phyloP scores from a whole-genome alignment of 35 echinoderm and acorn worm genomes.

The Diadema setosum region DNA sequence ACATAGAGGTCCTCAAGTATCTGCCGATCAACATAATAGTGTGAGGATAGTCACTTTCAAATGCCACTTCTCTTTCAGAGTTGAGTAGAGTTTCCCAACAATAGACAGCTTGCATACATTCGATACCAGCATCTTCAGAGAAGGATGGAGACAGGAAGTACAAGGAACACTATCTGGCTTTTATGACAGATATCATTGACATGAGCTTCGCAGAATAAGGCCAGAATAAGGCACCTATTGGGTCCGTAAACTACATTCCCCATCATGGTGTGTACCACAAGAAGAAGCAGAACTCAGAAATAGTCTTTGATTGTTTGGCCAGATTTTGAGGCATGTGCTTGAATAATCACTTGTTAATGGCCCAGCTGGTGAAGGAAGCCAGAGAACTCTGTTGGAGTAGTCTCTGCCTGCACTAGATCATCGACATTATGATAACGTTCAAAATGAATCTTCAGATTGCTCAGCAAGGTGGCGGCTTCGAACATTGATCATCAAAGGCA shows the following conservation, averaged over 20 bases:
- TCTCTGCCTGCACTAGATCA: too few relatives aligned
- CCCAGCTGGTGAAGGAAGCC: too few relatives aligned
- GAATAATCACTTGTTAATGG: not conserved
- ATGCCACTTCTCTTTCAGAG: too few relatives aligned
- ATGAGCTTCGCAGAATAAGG: conserved; percentile 11
- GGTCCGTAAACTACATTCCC: conserved; percentile 27
- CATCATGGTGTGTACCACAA: conserved; percentile 10
- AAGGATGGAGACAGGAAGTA: conserved; percentile 1
- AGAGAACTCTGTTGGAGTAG: too few relatives aligned
- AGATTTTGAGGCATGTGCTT: not conserved
- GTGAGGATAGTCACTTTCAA: too few relatives aligned
- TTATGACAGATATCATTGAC: not conserved
- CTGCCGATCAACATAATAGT: too few relatives aligned
- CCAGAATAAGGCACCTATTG: not conserved
- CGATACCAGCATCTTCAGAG: conserved; percentile 8
- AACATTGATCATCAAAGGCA: too few relatives aligned
- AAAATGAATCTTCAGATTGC: too few relatives aligned
- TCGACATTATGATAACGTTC: too few relatives aligned
- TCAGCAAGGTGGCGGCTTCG: too few relatives aligned
- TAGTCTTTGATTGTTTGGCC: conserved; percentile 30
- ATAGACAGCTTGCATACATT: not conserved
- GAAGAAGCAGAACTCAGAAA: not conserved
- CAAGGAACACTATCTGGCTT: not conserved
- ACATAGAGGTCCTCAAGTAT: too few relatives aligned
- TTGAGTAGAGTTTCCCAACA: too few relatives aligned